A percentile compares a stretch with the other conserved stretches of the same genome.
Conservation (phyloP, 1,140 invertebrate species). For the Aphidius gifuensis region DNA sequence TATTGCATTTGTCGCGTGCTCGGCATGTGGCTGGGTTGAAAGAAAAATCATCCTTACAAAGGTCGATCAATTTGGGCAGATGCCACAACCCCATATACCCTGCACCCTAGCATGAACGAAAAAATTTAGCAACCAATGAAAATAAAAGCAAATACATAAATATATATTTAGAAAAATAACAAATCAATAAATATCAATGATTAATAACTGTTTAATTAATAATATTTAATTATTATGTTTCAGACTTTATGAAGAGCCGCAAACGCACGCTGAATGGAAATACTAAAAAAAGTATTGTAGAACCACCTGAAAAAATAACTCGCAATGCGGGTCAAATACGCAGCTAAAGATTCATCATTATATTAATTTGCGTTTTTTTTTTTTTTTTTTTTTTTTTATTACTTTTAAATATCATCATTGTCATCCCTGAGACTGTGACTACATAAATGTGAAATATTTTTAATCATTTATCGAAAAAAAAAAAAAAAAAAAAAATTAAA, state of each 20-base stretch:
- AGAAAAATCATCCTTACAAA: no score
- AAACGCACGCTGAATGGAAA: conserved; percentile 48
- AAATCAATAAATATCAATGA: background rate
- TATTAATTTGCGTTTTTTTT: conserved; percentile 6
- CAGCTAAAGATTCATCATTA: conserved; percentile 45
- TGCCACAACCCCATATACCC: no score
- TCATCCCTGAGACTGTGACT: background rate
- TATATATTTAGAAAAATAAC: conserved; percentile 3
- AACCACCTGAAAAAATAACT: conserved; percentile 50
- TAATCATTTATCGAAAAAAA: no score
- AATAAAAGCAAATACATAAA: background rate
- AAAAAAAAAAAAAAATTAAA: no score
- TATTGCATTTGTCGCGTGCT: no score
- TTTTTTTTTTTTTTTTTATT: conserved; percentile 17
- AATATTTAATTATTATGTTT: conserved; percentile 37
- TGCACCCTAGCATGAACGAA: background rate
- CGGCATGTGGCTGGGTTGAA: no score
- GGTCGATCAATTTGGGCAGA: no score
- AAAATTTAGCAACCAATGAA: background rate
- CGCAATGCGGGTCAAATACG: conserved; percentile 51
- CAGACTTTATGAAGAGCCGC: conserved; percentile 55
- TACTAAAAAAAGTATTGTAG: conserved; percentile 49
- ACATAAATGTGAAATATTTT: background rate
- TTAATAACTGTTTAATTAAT: conserved; percentile 8
- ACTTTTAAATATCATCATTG: conserved; percentile 7